Evolutionary conservation across 2,797 vertebrate genomes (phyloP), one percentile per base, ranked within the genome.

Genomic region (Hozukius guyotensis): DNA sequence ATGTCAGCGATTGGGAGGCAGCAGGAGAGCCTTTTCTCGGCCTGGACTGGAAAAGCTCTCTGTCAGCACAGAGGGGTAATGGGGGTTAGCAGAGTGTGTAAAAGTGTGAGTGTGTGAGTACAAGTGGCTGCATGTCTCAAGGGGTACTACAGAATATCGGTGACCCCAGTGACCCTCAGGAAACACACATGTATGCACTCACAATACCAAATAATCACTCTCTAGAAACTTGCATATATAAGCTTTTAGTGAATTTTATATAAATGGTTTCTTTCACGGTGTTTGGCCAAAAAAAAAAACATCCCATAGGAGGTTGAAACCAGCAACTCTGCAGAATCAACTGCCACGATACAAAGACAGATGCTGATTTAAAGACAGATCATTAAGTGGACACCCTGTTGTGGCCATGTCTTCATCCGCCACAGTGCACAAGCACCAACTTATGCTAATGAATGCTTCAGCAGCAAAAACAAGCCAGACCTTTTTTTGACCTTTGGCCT

Each of bases 1-100:
- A 67, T 87, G 86, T 90, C 87, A 92, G 89, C 84, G 34, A 88
- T 89, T 84, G 75, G 64, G 64, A 87, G 81, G 85, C 82, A 83
- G 86, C 83, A 76, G 81, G 80, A 88, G 88, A 82, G 80, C 84
- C 73, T 88, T 87, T 88, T 80, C 81, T 80, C 85, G 77, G 75
- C 83, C 80, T 61, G 82, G 75, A 74, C 75, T 74, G 82, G 63
- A 89, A 93, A 94, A 93, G 52, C 83, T 88, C 81, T 80, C 77
- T 81, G 92, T 95, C 94, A 94, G 95, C 93, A 94, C 68, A 72
- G 82, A 80, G 77, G 83, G 84, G 90, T 94, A 95, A 94, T 92
- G 88, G 92, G 86, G 93, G 93, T 93, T 89, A 94, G 88, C 80
- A 34, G 49, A 84, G 57, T 72, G 68, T 77, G 64, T 67, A 83